Evolutionary conservation across 2,113 vertebrate genomes (phyloP).

Genomic region (Melospiza georgiana): DNA sequence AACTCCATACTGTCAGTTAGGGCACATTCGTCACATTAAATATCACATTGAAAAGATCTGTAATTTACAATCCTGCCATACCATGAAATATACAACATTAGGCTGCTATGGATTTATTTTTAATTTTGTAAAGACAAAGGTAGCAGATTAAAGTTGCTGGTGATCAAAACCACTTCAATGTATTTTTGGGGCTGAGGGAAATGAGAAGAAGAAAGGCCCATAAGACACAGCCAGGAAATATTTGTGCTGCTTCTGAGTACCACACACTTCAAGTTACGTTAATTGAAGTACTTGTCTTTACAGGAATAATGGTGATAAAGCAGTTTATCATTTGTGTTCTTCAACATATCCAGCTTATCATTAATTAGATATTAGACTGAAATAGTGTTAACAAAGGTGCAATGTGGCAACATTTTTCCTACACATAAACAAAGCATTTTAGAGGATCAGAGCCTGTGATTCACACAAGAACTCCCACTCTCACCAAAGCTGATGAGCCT

Average conservation of each 20-base stretch:
- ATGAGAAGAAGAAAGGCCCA: background rate
- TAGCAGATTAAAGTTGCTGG: background rate
- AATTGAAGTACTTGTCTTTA: background rate
- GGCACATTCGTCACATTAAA: background rate
- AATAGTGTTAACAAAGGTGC: background rate
- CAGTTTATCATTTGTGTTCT: background rate
- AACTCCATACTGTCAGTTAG: background rate
- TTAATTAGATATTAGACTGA: background rate
- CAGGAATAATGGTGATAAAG: background rate
- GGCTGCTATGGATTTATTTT: background rate
- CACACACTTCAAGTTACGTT: background rate
- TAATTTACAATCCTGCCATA: background rate
- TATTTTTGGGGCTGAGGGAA: background rate
- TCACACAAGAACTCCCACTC: background rate
- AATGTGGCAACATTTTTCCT: background rate
- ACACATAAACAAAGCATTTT: background rate
- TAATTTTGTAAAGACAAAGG: background rate
- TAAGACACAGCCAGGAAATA: background rate
- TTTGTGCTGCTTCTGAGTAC: background rate
- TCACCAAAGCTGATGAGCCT: background rate
- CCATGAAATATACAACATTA: background rate
- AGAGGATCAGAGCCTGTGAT: background rate
- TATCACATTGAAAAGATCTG: fast-evolving
- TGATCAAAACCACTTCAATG: background rate
- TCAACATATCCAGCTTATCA: background rate